phyloP scores from a whole-genome alignment of 2,888 invertebrate species.

The Imbricaverruca yamaguchii region DNA sequence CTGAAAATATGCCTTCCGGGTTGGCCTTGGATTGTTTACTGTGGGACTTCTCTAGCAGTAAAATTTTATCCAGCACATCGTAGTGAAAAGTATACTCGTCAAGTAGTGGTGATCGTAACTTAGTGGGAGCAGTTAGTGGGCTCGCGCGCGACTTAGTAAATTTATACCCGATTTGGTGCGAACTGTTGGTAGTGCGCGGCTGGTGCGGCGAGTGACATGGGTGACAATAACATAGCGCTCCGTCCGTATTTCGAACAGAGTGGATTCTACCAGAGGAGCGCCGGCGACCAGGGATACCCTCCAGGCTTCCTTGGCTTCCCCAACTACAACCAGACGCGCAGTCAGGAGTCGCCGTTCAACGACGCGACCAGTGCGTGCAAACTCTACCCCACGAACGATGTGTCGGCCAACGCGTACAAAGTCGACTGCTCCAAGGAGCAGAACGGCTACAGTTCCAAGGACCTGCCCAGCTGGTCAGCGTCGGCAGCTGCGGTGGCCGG shows the following conservation, averaged over 20 bases:
- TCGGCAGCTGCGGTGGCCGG: constrained; percentile 64
- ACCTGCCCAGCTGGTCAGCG: constrained; percentile 41
- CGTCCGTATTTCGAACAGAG: constrained; percentile 95
- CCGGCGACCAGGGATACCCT: constrained; percentile 51
- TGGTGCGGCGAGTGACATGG: constrained; percentile 7
- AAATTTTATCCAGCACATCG: constrained; percentile 34
- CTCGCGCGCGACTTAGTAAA: not conserved
- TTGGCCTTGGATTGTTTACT: constrained; percentile 34
- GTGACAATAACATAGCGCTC: constrained; percentile 49
- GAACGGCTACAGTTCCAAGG: constrained; percentile 32
- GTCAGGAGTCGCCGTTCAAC: constrained; percentile 50
- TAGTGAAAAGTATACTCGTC: constrained; percentile 23
- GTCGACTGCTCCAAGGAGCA: constrained; percentile 64
- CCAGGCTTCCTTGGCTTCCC: constrained; percentile 61
- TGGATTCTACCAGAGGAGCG: constrained; percentile 84
- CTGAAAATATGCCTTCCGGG: constrained; percentile 30
- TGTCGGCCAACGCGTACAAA: constrained; percentile 65
- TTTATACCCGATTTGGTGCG: not conserved
- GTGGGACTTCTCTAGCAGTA: constrained; percentile 30
- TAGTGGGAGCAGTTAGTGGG: constrained; percentile 15
- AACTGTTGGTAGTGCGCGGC: not conserved
- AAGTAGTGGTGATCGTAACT: constrained; percentile 19
- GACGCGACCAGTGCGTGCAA: constrained; percentile 22
- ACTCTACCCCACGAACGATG: constrained; percentile 72
- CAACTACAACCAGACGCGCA: constrained; percentile 22